Evolutionary conservation across 37 sponge, comb jelly and placozoan species (phyloP).

Genomic region (Eunapius fragilis): DNA sequence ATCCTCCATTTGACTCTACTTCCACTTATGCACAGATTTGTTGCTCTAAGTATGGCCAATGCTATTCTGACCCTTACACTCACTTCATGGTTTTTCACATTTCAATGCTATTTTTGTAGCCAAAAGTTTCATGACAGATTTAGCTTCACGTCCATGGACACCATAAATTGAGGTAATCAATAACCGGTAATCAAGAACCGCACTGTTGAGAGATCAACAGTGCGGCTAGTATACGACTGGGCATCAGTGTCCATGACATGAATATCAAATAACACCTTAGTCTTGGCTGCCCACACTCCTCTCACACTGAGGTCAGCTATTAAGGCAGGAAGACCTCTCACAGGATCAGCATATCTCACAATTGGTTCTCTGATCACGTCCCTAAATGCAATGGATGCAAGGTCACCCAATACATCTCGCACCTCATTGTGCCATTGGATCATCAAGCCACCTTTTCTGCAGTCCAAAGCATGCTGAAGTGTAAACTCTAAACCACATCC

Average conservation of each 20-base stretch:
- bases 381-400: slow-evolving; percentile 33
- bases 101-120: slow-evolving; percentile 2
- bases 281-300: slow-evolving; percentile 42
- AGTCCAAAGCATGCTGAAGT: slow-evolving; percentile 34
- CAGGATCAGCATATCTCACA: slow-evolving; percentile 27
- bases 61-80: background rate
- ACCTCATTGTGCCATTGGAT: slow-evolving; percentile 35
- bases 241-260: slow-evolving; percentile 52
- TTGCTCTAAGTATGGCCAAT: slow-evolving; percentile 30
- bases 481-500: slow-evolving; percentile 20
- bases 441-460: slow-evolving; percentile 35
- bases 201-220: slow-evolving; percentile 11
- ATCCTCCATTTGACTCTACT: slow-evolving; percentile 4
- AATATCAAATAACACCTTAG: slow-evolving; percentile 58
- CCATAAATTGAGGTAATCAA: slow-evolving; percentile 45
- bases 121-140: background rate
- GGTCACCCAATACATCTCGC: slow-evolving; percentile 47
- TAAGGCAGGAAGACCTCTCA: slow-evolving; percentile 1
- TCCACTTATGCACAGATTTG: slow-evolving; percentile 18
- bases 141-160: slow-evolving; percentile 33
- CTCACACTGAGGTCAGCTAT: slow-evolving; percentile 45
- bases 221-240: background rate
- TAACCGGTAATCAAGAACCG: slow-evolving; percentile 2
- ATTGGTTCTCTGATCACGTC: slow-evolving; percentile 42
- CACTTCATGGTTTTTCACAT: slow-evolving; percentile 26